Evolutionary conservation across 2,113 vertebrate genomes (phyloP), one percentile per base, ranked within the genome.

Genomic region (Gavia stellata): DNA sequence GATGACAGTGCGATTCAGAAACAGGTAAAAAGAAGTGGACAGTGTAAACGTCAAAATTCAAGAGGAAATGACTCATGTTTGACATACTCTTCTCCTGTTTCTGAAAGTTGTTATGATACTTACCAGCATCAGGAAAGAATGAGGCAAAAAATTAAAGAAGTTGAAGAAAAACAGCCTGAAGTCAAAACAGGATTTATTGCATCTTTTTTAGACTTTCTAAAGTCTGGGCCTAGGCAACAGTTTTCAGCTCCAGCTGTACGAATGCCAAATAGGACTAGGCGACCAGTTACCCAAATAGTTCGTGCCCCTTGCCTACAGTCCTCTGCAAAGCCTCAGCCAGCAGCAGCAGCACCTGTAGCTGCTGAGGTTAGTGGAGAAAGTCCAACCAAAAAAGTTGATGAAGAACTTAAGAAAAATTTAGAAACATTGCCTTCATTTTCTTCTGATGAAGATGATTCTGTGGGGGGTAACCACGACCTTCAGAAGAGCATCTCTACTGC

Each of bases 101-200:
- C 98, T 26, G 99, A 99, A 26, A 97, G 96, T 36, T 98, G 97
- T 55, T 98, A 98, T 7, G 99, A 99, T 80, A 97, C 98, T 89
- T 99, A 99, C 96, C 99, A 99, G 73, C 99, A 99, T 97, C 99
- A 99, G 94, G 99, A 99, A 97, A 99, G 98, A 95, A 99, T 99
- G 97, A 98, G 99, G 94, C 99, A 99, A 97, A 99, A 99, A 98
- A 99, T 99, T 80, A 99, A 98, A 93, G 99, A 99, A 96, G 99
- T 99, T 59, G 99, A 99, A 92, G 99, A 99, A 97, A 99, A 99
- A 90, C 99, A 99, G 67, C 99, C 99, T 75, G 99, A 99, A 96
- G 99, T 99, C 86, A 99, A 99, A 98, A 99, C 98, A 50, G 99
- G 99, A 85, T 99, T 99, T 96, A 99, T 99, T 20, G 99, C 99